phyloP scores from a whole-genome alignment of 92 coral and sea anemone species.

The Chrysogorgia sp. region DNA sequence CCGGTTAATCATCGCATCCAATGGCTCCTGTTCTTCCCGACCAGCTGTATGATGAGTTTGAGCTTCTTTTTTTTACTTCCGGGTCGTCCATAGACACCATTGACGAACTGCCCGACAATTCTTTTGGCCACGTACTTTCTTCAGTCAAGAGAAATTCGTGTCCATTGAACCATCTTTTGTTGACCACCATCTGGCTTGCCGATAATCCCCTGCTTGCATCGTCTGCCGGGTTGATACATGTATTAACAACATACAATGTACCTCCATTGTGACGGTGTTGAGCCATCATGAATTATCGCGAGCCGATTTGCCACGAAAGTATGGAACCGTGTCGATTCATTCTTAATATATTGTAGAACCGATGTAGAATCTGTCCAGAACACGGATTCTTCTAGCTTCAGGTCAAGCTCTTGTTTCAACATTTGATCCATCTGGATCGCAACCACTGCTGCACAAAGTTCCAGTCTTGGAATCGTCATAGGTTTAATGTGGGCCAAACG shows the following conservation, averaged over 20 bases:
- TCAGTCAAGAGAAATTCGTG: too few species aligned
- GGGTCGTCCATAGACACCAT: too few species aligned
- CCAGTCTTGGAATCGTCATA: slow-evolving; percentile 2
- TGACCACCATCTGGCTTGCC: not conserved
- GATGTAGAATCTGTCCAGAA: slow-evolving; percentile 12
- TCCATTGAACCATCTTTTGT: not conserved
- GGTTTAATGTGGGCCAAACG: not conserved
- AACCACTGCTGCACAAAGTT: not conserved
- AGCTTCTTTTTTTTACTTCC: too few species aligned
- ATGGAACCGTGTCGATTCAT: not conserved
- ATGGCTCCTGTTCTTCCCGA: too few species aligned
- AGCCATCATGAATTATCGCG: too few species aligned
- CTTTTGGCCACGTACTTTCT: slow-evolving; percentile 56
- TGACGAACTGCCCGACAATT: slow-evolving; percentile 49
- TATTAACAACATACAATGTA: too few species aligned
- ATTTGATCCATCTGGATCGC: not conserved
- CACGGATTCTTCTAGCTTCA: not conserved
- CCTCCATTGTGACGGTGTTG: slow-evolving; percentile 7
- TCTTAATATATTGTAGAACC: not conserved
- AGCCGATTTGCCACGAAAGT: too few species aligned
- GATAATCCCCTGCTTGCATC: too few species aligned
- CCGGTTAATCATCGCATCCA: too few species aligned
- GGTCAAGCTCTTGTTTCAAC: not conserved
- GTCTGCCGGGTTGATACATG: too few species aligned
- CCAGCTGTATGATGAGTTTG: too few species aligned